Evolutionary conservation across 2,797 vertebrate species (phyloP).

Genomic region (Amphiprion clarkii): DNA sequence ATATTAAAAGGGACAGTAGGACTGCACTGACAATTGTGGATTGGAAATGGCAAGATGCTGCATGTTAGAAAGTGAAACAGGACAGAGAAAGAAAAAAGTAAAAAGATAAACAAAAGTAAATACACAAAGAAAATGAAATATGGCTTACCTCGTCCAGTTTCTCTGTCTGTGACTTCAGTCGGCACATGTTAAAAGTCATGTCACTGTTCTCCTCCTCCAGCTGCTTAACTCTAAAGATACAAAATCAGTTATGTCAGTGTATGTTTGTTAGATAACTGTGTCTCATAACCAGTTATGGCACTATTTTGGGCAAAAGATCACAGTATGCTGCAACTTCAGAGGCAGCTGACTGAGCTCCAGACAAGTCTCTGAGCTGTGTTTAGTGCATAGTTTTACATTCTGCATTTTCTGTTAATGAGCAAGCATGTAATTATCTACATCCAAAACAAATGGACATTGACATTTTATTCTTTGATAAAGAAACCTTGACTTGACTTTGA

Average conservation of each 20-base stretch:
- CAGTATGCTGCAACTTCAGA: constrained; percentile 5
- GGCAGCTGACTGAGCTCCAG: constrained; percentile 10
- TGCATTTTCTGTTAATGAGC: constrained; percentile 15
- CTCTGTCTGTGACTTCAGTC: constrained; percentile 93
- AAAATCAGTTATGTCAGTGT: constrained; percentile 18
- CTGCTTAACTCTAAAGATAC: constrained; percentile 87
- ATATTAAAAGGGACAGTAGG: not conserved
- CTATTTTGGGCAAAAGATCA: not conserved
- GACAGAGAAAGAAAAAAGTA: not conserved
- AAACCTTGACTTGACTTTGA: not conserved
- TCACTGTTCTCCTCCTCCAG: constrained; percentile 93
- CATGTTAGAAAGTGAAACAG: not conserved
- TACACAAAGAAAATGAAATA: not conserved
- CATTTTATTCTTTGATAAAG: not conserved
- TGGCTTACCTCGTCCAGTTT: constrained; percentile 92
- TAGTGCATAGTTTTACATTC: constrained; percentile 19
- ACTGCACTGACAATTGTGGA: not conserved
- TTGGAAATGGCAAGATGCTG: not conserved
- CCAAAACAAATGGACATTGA: not conserved
- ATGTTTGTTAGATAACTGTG: not conserved
- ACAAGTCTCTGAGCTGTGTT: constrained; percentile 23
- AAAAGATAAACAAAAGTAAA: not conserved
- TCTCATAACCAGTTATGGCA: not conserved
- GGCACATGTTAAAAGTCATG: constrained; percentile 84
- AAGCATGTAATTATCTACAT: not conserved